These are phyloP conservation scores for Leptinotarsa lineolata DNA, from an alignment of 1,140 invertebrate genomes.

Conservation along the genomic window DNA sequence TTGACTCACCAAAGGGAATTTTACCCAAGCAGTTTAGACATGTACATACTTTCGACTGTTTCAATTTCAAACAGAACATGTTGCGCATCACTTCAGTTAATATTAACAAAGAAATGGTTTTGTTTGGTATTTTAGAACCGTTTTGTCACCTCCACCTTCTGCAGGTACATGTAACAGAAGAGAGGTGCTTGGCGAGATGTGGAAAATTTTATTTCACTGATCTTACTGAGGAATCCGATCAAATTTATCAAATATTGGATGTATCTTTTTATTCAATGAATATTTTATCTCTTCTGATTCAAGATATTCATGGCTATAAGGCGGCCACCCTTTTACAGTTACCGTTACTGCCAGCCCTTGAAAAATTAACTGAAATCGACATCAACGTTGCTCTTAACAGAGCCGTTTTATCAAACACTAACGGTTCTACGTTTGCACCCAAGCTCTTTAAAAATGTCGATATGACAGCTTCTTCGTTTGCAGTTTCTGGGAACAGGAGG, in stretches of 20 bases:
- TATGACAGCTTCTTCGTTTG: constrained; percentile 72
- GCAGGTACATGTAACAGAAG: constrained; percentile 31
- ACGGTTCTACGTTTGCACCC: constrained; percentile 43
- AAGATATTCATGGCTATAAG: constrained; percentile 61
- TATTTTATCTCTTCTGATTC: constrained; percentile 74
- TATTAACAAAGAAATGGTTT: constrained; percentile 49
- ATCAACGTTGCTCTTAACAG: constrained; percentile 60
- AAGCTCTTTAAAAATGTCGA: constrained; percentile 67
- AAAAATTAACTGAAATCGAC: constrained; percentile 57
- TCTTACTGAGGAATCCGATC: constrained; percentile 12
- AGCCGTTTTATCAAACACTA: constrained; percentile 44
- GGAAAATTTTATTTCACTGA: constrained; percentile 48
- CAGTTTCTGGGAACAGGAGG: constrained; percentile 86
- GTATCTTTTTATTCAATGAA: constrained; percentile 82
- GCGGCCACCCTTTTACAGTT: constrained; percentile 70
- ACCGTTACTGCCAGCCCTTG: constrained; percentile 59
- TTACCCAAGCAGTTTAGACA: constrained; percentile 61
- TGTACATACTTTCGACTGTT: constrained; percentile 59
- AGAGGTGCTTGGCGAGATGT: constrained; percentile 21
- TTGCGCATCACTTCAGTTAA: constrained; percentile 57
- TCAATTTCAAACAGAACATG: constrained; percentile 42
- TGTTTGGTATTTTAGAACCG: constrained; percentile 43
- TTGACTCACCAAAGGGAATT: constrained; percentile 69
- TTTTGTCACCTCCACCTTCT: constrained; percentile 33
- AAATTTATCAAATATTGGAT: constrained; percentile 62